Evolutionary conservation across 2,888 invertebrate genomes (phyloP), one percentile per base, ranked within the genome.

Genomic region (Torymus texanus): DNA sequence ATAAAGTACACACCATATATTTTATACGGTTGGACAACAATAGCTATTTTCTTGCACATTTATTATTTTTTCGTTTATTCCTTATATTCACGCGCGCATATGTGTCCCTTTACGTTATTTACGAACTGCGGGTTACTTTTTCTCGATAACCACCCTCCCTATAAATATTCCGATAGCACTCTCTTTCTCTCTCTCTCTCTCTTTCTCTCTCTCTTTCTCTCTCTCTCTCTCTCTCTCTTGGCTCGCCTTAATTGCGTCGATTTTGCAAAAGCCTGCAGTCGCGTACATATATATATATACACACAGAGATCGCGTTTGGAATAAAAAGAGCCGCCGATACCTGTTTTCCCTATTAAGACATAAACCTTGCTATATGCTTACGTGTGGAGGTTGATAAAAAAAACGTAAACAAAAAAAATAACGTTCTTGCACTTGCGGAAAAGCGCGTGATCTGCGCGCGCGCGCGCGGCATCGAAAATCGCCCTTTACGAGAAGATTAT

Each of bases 401-500:
- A 55, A 10, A 10, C 1, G n/a, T n/a, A 13, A 12, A 66, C 5
- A 50, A 65, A 16, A 65, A 65, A 29, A 41, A n/a, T 51, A 18
- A 51, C 11, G n/a, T 11, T 21, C n/a, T 14, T 16, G 63, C 41
- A 63, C 41, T 41, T 63, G 29, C 29, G 51, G 61, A 53, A 29
- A 68, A 61, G 53, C 16, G 24, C 14, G 29, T n/a, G n/a, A n/a
- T n/a, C n/a, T n/a, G 18, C 50, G 18, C 16, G 51, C 14, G 50
- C n/a, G 50, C 16, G 12, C 10, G 5, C 8, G 51, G 13, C 18
- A 1, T 16, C 16, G 29, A 41, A 21, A 21, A 13, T 53, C 70
- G 61, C 21, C 16, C 53, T 80, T 80, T 80, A 80, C 65, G 80
- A 80, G 80, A 68, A 80, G 77, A 80, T 77, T 80, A 80, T 80